These are phyloP conservation scores for Sminthopsis crassicaudata DNA, from an alignment of 2,113 vertebrate species.

Conservation along the genomic window DNA sequence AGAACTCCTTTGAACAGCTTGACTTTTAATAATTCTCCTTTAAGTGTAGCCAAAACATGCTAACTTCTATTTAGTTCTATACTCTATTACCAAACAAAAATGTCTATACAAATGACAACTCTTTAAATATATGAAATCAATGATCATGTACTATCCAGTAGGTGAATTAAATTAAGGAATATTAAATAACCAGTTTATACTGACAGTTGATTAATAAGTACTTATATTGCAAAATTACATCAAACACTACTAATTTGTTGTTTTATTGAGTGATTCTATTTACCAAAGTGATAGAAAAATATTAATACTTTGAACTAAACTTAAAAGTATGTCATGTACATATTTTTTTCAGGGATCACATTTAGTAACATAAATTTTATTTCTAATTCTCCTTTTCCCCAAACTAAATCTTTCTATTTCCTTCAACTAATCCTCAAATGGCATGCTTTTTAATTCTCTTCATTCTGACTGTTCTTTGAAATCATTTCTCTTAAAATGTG, in stretches of 20 bases:
- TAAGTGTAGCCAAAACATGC: not conserved
- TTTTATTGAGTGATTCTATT: not conserved
- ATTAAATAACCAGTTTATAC: not conserved
- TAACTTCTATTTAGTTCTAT: not conserved
- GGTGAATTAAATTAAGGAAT: no score
- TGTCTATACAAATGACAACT: not conserved
- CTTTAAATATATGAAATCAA: not conserved
- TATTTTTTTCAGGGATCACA: not conserved
- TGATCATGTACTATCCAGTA: not conserved
- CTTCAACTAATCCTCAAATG: not conserved
- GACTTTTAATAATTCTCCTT: not conserved
- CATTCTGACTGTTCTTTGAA: not conserved
- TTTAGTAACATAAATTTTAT: not conserved
- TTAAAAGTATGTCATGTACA: not conserved
- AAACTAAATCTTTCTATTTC: not conserved
- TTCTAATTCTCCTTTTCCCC: not conserved
- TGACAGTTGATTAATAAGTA: not conserved
- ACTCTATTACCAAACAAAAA: not conserved
- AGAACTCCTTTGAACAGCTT: not conserved
- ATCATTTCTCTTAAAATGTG: not conserved
- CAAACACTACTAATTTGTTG: not conserved
- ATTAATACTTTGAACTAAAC: not conserved
- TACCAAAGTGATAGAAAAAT: not conserved
- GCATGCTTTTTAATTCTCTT: not conserved
- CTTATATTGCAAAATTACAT: not conserved